A percentile compares a stretch with the other conserved stretches of the same genome.
Conservation (phyloP, 2,888 invertebrate species). For the Brenthis hecate region DNA sequence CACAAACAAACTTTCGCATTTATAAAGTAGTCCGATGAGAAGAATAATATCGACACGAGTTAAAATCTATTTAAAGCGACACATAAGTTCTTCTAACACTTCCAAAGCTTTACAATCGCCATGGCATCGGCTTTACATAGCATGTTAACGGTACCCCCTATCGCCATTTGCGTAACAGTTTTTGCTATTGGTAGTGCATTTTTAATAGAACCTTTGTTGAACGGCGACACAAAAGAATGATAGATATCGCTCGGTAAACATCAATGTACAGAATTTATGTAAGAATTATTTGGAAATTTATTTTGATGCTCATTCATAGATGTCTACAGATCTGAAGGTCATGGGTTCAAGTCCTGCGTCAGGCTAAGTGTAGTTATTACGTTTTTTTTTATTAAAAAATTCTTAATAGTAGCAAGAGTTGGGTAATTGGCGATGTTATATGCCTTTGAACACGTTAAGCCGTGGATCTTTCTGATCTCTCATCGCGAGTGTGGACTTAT, state of each 20-base stretch:
- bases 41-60: neutral
- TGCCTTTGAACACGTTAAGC: too few species aligned
- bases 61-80: neutral
- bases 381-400: too few species aligned
- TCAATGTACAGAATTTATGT: slow-evolving; percentile 31
- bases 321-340: too few species aligned
- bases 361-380: too few species aligned
- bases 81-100: slow-evolving; percentile 12
- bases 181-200: slow-evolving; percentile 57
- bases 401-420: too few species aligned
- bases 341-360: too few species aligned
- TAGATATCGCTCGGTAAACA: slow-evolving; percentile 46
- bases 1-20: neutral
- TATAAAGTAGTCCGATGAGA: neutral
- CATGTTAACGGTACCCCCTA: slow-evolving; percentile 51
- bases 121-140: slow-evolving; percentile 29
- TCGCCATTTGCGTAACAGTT: slow-evolving; percentile 59
- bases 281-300: slow-evolving; percentile 18
- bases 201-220: slow-evolving; percentile 50
- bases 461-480: too few species aligned
- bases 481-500: too few species aligned
- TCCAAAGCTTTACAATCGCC: slow-evolving; percentile 22
- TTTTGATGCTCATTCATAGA: too few species aligned
- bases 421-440: too few species aligned
- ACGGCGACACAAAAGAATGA: slow-evolving; percentile 30